Conservation (phyloP, 2,888 invertebrate genomes). For the Cerceris ruficornis region DNA sequence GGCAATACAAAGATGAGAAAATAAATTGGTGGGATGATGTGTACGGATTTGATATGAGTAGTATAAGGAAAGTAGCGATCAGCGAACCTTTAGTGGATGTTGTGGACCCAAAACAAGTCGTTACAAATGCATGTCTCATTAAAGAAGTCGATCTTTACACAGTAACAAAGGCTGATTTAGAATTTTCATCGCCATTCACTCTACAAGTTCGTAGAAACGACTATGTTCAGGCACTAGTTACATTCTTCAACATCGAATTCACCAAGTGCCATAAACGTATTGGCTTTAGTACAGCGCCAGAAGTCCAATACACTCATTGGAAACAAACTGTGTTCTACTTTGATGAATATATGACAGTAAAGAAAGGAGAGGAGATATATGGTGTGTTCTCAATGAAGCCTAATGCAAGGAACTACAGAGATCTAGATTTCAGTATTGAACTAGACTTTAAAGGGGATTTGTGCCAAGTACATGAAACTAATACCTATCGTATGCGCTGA, state of each 20-base stretch:
- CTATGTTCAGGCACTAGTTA: slow-evolving; percentile 98
- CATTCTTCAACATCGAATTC: slow-evolving; percentile 99
- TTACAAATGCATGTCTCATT: slow-evolving; percentile 95
- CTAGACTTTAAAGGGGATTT: slow-evolving; percentile 96
- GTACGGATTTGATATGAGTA: slow-evolving; percentile 99
- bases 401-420: slow-evolving; percentile 97
- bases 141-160: slow-evolving; percentile 99
- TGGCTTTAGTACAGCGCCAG: slow-evolving; percentile 99
- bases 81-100: slow-evolving; percentile 99
- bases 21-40: slow-evolving; percentile 99
- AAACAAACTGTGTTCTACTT: slow-evolving; percentile 99
- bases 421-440: slow-evolving; percentile 97
- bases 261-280: slow-evolving; percentile 99
- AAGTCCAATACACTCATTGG: slow-evolving; percentile 99
- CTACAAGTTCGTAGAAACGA: slow-evolving; percentile 94
- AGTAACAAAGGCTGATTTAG: slow-evolving; percentile 96
- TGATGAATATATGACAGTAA: slow-evolving; percentile 98
- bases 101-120: slow-evolving; percentile 99
- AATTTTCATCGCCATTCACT: slow-evolving; percentile 94
- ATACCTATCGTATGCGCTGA: slow-evolving; percentile 96
- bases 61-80: slow-evolving; percentile 98
- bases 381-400: slow-evolving; percentile 97
- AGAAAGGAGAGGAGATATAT: slow-evolving; percentile 95
- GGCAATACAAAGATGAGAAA: slow-evolving; percentile 99
- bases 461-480: slow-evolving; percentile 92